Evolutionary conservation across 2,888 invertebrate species (phyloP).

Genomic region (Nematopogon swammerdamellus): DNA sequence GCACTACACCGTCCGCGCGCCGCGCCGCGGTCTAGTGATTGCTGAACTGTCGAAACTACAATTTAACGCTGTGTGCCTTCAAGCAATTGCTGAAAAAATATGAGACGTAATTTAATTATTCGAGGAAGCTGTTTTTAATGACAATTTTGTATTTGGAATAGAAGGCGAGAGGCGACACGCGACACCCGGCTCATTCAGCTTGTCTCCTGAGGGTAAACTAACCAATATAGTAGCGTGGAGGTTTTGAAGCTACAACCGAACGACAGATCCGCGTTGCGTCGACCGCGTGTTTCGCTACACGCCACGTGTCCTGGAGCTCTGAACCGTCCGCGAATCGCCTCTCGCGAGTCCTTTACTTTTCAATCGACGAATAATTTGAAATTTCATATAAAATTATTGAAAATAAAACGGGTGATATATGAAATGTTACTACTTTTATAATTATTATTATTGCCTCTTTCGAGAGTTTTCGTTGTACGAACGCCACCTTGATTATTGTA

Average conservation of each 20-base stretch:
- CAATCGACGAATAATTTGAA: slow-evolving; percentile 44
- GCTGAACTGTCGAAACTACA: slow-evolving; percentile 54
- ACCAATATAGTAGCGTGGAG: too few species aligned
- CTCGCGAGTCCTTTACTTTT: slow-evolving; percentile 45
- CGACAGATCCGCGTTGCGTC: too few species aligned
- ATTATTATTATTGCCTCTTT: slow-evolving; percentile 39
- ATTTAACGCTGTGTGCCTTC: slow-evolving; percentile 77
- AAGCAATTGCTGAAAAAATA: slow-evolving; percentile 70
- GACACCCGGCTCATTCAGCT: slow-evolving; percentile 33
- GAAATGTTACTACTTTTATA: slow-evolving; percentile 49
- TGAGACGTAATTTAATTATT: slow-evolving; percentile 41
- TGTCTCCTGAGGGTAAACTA: too few species aligned
- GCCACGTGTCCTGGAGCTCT: too few species aligned
- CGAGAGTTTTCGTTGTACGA: slow-evolving; percentile 45
- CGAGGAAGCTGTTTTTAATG: slow-evolving; percentile 29
- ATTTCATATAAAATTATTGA: not conserved
- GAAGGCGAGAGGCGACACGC: slow-evolving; percentile 22
- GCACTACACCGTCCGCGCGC: slow-evolving; percentile 22
- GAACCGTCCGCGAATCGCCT: not conserved
- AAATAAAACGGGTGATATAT: slow-evolving; percentile 54
- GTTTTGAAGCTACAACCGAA: too few species aligned
- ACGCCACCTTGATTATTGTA: not conserved
- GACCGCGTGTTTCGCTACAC: too few species aligned
- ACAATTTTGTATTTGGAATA: slow-evolving; percentile 4
- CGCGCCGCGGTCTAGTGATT: slow-evolving; percentile 11